Conservation (phyloP, 2,888 invertebrate genomes). For the Mermis nigrescens region DNA sequence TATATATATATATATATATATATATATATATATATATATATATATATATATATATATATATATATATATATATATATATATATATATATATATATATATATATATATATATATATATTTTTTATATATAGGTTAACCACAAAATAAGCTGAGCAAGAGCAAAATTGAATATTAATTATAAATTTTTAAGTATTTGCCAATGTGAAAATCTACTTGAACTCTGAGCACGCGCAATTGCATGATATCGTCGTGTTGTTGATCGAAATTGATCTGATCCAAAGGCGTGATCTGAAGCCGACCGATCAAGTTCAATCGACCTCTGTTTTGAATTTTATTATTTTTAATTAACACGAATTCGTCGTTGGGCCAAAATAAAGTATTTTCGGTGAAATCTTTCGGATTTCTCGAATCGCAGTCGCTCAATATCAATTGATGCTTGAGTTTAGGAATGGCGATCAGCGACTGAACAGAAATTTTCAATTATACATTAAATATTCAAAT, state of each 20-base stretch:
- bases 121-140: too few relatives aligned
- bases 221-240: slow-evolving; percentile 76
- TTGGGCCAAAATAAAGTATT: slow-evolving; percentile 85
- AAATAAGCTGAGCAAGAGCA: too few relatives aligned
- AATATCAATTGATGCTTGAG: slow-evolving; percentile 74
- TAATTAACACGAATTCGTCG: slow-evolving; percentile 58
- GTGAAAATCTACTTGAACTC: slow-evolving; percentile 44
- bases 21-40: too few relatives aligned
- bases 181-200: not conserved
- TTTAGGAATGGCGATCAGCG: slow-evolving; percentile 80
- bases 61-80: too few relatives aligned
- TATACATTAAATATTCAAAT: too few relatives aligned
- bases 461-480: too few relatives aligned
- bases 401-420: slow-evolving; percentile 46
- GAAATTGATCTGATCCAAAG: slow-evolving; percentile 30
- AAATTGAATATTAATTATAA: too few relatives aligned
- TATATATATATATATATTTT: too few relatives aligned
- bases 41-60: too few relatives aligned
- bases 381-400: slow-evolving; percentile 80
- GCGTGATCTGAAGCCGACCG: slow-evolving; percentile 60
- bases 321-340: slow-evolving; percentile 81
- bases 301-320: slow-evolving; percentile 88
- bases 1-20: too few relatives aligned
- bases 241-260: slow-evolving; percentile 97
- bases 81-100: too few relatives aligned